Evolutionary conservation across 1,140 invertebrate genomes (phyloP), one percentile per base, ranked within the genome.

Genomic region (Apolygus lucorum): DNA sequence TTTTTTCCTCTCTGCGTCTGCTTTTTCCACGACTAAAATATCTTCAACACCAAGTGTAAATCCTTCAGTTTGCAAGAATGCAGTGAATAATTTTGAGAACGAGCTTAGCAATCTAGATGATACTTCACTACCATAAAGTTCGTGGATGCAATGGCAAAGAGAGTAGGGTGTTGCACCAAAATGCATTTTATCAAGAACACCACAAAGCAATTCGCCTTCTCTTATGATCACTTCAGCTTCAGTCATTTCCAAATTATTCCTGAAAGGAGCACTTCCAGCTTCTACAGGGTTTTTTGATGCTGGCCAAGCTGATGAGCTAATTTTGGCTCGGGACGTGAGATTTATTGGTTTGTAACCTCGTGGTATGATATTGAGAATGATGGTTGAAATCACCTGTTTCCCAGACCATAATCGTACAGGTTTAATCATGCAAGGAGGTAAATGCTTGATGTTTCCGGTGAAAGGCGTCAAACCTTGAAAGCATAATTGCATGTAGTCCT

Each of bases 101-200:
- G 93, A 88, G 70, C 90, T 95, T 2, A 99, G 78, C 34, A 99
- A 78, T 34, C 85, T 82, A 28, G 87, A 88, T 1, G 95, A 94
- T 70, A 87, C 87, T 62, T 84, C 79, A 27, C 92, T 93, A 2
- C 97, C 96, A 81, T 99, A 99, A 8, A 99, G 78, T 84, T 97
- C 95, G 80, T 91, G 96, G 78, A 95, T 88, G 73, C 90, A 90
- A 77, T 99, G 96, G 21, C 97, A 86, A 13, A 99, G 83, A 74
- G 96, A 92, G 79, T 91, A 98, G 1, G 91, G 87, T 0, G 96
- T 96, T 0, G 96, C 89, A 22, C 98, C 98, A 80, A 94, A 96
- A 77, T 98, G 96, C 28, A 88, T 90, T 81, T 99, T 99, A 80
- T 99, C 98, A 42, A 99, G 81, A n/a, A 99, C 88, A 2, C 98